Conservation (phyloP, 1,140 invertebrate genomes). For the Drosophila albomicans region DNA sequence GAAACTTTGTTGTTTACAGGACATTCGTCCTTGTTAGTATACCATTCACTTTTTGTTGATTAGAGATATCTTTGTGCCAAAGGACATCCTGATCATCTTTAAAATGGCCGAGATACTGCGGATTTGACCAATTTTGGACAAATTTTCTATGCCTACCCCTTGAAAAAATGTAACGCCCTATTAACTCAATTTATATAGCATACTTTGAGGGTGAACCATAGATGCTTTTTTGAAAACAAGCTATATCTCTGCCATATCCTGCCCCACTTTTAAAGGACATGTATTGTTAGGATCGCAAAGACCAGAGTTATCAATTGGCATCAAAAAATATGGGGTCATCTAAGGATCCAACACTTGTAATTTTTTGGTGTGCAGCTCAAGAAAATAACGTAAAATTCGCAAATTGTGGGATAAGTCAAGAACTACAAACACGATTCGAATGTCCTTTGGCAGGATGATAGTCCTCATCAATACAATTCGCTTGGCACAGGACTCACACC, state of each 20-base stretch:
- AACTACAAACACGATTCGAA: background rate
- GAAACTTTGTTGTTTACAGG: no score
- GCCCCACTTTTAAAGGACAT: background rate
- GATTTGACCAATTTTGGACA: no score
- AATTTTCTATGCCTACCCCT: no score
- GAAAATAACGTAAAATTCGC: background rate
- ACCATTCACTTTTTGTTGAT: no score
- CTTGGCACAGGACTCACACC: background rate
- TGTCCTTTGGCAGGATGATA: background rate
- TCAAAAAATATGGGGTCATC: background rate
- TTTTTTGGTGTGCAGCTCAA: background rate
- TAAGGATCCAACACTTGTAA: background rate
- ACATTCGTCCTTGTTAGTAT: no score
- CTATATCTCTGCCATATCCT: background rate
- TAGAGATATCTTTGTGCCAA: no score
- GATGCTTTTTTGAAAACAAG: background rate
- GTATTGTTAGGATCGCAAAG: background rate
- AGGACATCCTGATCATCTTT: no score
- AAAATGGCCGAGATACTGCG: no score
- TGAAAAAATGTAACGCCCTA: fast-evolving
- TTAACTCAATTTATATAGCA: background rate
- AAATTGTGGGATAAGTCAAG: background rate
- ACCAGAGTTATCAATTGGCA: background rate
- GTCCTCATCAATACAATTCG: background rate
- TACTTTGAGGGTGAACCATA: background rate